phyloP scores from a whole-genome alignment of 2,113 vertebrate species.

The Sisor rabdophorus region DNA sequence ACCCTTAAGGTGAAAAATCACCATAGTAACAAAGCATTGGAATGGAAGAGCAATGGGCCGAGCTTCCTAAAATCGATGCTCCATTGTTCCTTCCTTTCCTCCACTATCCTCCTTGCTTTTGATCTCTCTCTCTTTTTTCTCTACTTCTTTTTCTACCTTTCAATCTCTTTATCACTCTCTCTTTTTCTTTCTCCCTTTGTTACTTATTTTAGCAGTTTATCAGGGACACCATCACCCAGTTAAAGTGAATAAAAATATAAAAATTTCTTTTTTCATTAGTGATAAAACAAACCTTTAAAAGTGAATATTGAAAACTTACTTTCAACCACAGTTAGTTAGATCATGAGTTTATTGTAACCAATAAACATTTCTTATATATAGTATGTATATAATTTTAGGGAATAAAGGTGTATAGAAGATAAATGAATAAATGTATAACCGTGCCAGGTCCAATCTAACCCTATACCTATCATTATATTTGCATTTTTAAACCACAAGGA shows the following conservation, averaged over 20 bases:
- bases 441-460: too few relatives aligned
- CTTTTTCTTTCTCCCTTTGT: slow-evolving; percentile 5
- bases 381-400: too few relatives aligned
- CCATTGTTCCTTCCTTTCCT: slow-evolving; percentile 50
- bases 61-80: slow-evolving; percentile 57
- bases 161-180: neutral
- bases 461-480: neutral
- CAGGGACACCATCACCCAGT: slow-evolving; percentile 41
- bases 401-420: too few relatives aligned
- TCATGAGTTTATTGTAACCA: neutral
- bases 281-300: slow-evolving; percentile 13
- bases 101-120: slow-evolving; percentile 9
- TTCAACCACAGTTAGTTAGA: neutral
- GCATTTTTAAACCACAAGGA: neutral
- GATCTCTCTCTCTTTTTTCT: slow-evolving; percentile 15
- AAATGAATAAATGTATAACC: too few relatives aligned
- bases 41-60: slow-evolving; percentile 40
- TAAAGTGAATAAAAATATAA: too few relatives aligned
- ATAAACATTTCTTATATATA: too few relatives aligned
- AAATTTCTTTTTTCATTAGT: too few relatives aligned
- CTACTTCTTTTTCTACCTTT: slow-evolving; percentile 8
- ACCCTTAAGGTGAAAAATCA: slow-evolving; percentile 64
- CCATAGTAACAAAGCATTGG: slow-evolving; percentile 48
- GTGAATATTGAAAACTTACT: slow-evolving; percentile 10
- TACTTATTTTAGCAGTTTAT: slow-evolving; percentile 16